Evolutionary conservation across 2,113 vertebrate species (phyloP).

Genomic region (Echinops telfairi): DNA sequence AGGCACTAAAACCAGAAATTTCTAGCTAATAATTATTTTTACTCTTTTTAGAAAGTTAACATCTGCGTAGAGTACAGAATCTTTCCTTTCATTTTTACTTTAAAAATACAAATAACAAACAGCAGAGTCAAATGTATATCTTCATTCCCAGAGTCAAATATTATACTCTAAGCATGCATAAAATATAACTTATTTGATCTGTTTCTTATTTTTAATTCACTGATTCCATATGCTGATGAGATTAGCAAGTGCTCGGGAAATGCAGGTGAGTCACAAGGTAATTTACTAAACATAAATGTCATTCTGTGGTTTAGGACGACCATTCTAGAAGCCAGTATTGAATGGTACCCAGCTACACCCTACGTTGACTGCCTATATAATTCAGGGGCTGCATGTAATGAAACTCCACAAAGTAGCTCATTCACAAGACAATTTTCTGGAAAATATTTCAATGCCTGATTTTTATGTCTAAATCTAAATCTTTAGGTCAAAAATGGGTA

Average conservation of each 20-base stretch:
- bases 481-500: background rate
- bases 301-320: constrained; percentile 81
- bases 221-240: constrained; percentile 84
- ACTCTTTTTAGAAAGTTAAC: background rate
- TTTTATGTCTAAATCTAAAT: constrained; percentile 56
- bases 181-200: constrained; percentile 86
- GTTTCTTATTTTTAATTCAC: constrained; percentile 86
- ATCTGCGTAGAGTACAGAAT: background rate
- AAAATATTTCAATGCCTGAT: constrained; percentile 41
- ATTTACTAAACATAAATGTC: constrained; percentile 88
- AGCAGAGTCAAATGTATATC: background rate
- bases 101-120: background rate
- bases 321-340: constrained; percentile 77
- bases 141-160: background rate
- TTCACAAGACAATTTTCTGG: background rate
- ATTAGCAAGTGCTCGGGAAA: constrained; percentile 87
- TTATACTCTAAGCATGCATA: constrained; percentile 73
- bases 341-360: constrained; percentile 72
- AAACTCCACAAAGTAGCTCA: constrained; percentile 61
- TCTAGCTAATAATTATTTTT: background rate
- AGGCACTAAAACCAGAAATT: background rate
- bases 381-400: background rate
- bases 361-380: constrained; percentile 59
- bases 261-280: constrained; percentile 85
- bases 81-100: constrained; percentile 15